Conservation (phyloP, 2,113 vertebrate species). For the Malurus melanocephalus region DNA sequence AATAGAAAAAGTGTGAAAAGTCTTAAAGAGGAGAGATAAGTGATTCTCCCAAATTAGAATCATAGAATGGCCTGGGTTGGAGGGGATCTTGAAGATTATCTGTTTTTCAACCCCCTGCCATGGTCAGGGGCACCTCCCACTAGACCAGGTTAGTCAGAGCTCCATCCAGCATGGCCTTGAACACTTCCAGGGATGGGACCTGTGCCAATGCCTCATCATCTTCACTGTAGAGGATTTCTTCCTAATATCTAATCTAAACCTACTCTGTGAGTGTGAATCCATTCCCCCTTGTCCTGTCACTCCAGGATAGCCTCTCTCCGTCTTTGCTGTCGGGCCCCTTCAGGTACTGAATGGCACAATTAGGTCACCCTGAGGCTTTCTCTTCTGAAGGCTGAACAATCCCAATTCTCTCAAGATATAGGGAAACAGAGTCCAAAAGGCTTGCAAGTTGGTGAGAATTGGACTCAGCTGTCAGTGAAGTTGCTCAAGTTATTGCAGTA, state of each 20-base stretch:
- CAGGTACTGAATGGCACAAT: background rate
- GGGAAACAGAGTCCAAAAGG: background rate
- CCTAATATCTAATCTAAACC: background rate
- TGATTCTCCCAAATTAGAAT: background rate
- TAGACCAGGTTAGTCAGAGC: background rate
- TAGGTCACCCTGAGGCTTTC: background rate
- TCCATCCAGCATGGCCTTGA: background rate
- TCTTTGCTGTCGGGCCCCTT: background rate
- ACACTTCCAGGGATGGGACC: background rate
- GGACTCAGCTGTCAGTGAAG: background rate
- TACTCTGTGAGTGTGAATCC: background rate
- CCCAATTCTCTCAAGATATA: background rate
- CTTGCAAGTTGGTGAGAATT: background rate
- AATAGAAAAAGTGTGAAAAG: background rate
- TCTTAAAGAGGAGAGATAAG: background rate
- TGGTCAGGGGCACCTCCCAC: background rate
- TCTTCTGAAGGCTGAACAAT: background rate
- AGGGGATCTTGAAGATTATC: background rate
- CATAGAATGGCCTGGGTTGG: background rate
- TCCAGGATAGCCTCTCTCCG: background rate
- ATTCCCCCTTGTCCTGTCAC: background rate
- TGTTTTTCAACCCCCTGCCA: background rate
- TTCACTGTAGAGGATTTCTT: background rate
- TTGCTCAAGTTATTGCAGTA: background rate
- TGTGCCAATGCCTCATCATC: background rate